phyloP scores from a whole-genome alignment of 2,888 invertebrate genomes.

The Philonicus albiceps region DNA sequence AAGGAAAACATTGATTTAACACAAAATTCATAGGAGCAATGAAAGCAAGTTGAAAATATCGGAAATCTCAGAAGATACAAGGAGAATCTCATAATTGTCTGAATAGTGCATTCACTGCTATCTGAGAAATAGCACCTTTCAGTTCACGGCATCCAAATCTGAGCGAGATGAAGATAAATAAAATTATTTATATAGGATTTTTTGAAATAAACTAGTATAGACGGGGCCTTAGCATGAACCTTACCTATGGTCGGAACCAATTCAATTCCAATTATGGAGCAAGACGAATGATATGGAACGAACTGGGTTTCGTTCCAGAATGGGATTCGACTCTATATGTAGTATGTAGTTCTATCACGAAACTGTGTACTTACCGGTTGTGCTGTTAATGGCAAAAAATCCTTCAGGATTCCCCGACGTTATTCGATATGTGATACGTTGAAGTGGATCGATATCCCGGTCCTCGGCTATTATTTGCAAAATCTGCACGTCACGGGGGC shows the following conservation, averaged over 20 bases:
- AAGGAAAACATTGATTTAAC: slow-evolving; percentile 42
- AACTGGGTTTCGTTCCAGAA: neutral
- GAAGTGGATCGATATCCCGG: slow-evolving; percentile 75
- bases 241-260: neutral
- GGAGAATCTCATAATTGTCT: neutral
- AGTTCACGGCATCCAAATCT: neutral
- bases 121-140: neutral
- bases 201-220: slow-evolving; percentile 2
- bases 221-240: neutral
- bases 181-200: slow-evolving; percentile 17
- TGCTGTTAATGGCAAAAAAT: slow-evolving; percentile 85
- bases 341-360: neutral
- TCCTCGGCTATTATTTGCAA: slow-evolving; percentile 80
- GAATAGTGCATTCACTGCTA: neutral
- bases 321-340: neutral
- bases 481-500: slow-evolving; percentile 75
- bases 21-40: slow-evolving; percentile 38
- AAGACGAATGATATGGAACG: slow-evolving; percentile 41
- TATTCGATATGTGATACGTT: slow-evolving; percentile 80
- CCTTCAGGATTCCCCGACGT: slow-evolving; percentile 91
- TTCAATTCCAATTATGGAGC: neutral
- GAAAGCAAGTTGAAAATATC: neutral
- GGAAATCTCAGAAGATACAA: neutral
- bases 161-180: neutral
- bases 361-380: slow-evolving; percentile 72